These are phyloP conservation scores for Otolemur crassicaudatus DNA, from an alignment of 2,797 vertebrate genomes.

Conservation along the genomic window DNA sequence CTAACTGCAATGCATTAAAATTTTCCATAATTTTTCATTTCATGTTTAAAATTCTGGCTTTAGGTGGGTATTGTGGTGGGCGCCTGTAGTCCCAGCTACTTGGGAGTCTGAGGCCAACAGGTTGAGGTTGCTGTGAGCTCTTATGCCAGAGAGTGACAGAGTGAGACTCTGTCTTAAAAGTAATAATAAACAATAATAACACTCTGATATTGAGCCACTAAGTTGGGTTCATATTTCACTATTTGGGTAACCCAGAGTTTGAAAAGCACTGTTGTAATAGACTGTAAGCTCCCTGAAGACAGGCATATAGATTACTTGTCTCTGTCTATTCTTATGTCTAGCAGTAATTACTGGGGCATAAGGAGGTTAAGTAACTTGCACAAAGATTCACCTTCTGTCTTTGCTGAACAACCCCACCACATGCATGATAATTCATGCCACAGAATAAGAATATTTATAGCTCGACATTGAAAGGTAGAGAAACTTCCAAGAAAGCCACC, in stretches of 20 bases:
- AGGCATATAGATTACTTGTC: background rate
- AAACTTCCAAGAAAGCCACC: background rate
- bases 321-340: background rate
- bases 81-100: too few relatives aligned
- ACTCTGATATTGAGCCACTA: background rate
- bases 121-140: too few relatives aligned
- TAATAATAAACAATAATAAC: background rate
- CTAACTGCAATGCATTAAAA: background rate
- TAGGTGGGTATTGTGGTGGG: too few relatives aligned
- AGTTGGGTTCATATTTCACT: background rate
- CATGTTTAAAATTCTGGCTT: slow-evolving; percentile 8
- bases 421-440: background rate
- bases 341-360: background rate
- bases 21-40: background rate
- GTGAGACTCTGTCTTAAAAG: too few relatives aligned
- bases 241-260: background rate
- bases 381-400: background rate
- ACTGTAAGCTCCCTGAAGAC: background rate
- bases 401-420: background rate
- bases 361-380: slow-evolving; percentile 14
- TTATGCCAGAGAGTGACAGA: too few relatives aligned
- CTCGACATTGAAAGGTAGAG: background rate
- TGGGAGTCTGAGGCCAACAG: too few relatives aligned
- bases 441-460: background rate
- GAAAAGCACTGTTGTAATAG: background rate